Conservation (phyloP, 2,797 vertebrate genomes). For the Hippoglossus hippoglossus region DNA sequence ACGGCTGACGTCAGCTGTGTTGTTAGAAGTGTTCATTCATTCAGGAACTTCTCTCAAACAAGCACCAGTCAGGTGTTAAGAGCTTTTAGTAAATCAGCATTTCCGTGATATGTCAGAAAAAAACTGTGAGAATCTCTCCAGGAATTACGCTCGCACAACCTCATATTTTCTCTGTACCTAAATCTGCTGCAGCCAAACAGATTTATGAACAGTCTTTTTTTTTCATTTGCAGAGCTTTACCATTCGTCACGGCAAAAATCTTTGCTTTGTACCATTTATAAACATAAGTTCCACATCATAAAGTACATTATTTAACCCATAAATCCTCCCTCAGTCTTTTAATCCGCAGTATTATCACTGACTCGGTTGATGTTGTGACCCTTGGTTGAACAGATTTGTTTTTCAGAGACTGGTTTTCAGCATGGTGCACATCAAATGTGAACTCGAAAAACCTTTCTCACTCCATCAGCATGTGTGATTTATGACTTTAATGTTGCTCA, state of each 20-base stretch:
- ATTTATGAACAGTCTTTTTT: slow-evolving; percentile 29
- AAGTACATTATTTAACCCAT: slow-evolving; percentile 18
- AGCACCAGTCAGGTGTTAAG: not conserved
- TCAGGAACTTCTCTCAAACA: not conserved
- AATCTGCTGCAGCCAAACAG: slow-evolving; percentile 17
- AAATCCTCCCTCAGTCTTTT: slow-evolving; percentile 30
- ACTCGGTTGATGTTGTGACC: not conserved
- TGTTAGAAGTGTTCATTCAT: slow-evolving; percentile 15
- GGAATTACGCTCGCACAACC: slow-evolving; percentile 25
- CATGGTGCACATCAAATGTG: slow-evolving; percentile 16
- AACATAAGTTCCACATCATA: slow-evolving; percentile 31
- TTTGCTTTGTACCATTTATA: slow-evolving; percentile 16
- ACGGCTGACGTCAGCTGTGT: slow-evolving; percentile 46
- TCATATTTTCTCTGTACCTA: slow-evolving; percentile 23
- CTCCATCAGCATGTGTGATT: slow-evolving; percentile 7
- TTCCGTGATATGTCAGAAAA: not conserved
- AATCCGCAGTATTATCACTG: slow-evolving; percentile 29
- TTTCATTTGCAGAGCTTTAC: slow-evolving; percentile 24
- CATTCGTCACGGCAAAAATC: slow-evolving; percentile 10
- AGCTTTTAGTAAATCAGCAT: slow-evolving; percentile 4
- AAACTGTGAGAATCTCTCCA: slow-evolving; percentile 10
- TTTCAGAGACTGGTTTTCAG: slow-evolving; percentile 31
- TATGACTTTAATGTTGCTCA: not conserved
- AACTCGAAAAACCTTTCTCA: slow-evolving; percentile 6
- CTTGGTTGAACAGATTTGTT: slow-evolving; percentile 28